These are phyloP conservation scores for Psittacus erithacus DNA, from an alignment of 2,113 vertebrate genomes.

Conservation along the genomic window DNA sequence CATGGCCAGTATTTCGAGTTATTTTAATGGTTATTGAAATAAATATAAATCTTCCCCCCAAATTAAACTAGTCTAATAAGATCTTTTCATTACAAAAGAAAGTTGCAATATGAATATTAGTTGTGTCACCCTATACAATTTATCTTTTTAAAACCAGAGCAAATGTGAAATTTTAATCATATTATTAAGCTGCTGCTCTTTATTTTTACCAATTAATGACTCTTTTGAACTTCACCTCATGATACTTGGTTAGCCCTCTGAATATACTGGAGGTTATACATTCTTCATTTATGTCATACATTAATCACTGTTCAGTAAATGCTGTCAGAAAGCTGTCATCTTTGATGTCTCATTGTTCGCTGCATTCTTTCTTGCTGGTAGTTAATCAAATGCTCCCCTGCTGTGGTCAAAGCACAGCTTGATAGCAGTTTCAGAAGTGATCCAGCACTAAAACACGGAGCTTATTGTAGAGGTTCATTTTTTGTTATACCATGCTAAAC, in stretches of 20 bases:
- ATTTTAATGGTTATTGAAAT: not conserved
- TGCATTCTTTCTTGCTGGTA: slow-evolving; percentile 75
- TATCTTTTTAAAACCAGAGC: not conserved
- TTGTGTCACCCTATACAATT: not conserved
- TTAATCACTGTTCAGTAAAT: slow-evolving; percentile 84
- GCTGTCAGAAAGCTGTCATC: slow-evolving; percentile 81
- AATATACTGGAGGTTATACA: slow-evolving; percentile 14
- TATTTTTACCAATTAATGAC: slow-evolving; percentile 29
- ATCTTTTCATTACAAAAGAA: not conserved
- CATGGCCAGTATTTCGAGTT: not conserved
- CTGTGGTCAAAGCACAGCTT: slow-evolving; percentile 75
- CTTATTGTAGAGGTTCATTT: not conserved
- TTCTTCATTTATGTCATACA: slow-evolving; percentile 75
- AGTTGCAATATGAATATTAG: not conserved
- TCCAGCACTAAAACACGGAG: slow-evolving; percentile 50
- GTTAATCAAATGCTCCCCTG: slow-evolving; percentile 81
- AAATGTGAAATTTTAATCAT: not conserved
- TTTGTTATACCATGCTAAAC: not conserved
- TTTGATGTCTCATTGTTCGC: slow-evolving; percentile 82
- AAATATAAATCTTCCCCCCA: not conserved
- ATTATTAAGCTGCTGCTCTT: not conserved
- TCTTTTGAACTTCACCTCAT: slow-evolving; percentile 14
- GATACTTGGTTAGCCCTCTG: slow-evolving; percentile 26
- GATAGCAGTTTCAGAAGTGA: slow-evolving; percentile 67
- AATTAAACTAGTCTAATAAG: not conserved